Conservation (phyloP, 2,888 invertebrate species). For the Euplagia quadripunctaria region DNA sequence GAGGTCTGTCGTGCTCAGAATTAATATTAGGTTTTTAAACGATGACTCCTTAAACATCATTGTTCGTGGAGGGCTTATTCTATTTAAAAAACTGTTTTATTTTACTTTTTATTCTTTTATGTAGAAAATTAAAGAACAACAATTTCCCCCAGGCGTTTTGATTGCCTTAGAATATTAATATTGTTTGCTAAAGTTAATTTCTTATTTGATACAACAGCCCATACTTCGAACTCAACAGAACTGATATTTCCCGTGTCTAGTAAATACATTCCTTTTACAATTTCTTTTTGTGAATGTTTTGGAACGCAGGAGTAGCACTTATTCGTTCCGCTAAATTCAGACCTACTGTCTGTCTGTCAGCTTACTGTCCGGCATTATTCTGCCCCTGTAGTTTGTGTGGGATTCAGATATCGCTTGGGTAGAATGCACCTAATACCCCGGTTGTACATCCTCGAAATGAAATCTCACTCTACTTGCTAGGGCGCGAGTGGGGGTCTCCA, state of each 20-base stretch:
- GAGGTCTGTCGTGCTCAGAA: slow-evolving; percentile 63
- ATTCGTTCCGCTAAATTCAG: no score
- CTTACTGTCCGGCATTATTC: no score
- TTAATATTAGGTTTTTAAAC: slow-evolving; percentile 60
- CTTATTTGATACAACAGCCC: background rate
- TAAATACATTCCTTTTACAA: background rate
- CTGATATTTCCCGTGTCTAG: no score
- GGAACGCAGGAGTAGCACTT: no score
- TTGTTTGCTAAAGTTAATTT: background rate
- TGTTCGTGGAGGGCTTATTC: slow-evolving; percentile 29
- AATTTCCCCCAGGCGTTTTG: background rate
- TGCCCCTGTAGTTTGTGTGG: no score
- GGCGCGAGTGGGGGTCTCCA: background rate
- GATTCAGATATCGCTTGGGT: background rate
- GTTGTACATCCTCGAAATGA: background rate
- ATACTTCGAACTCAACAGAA: background rate
- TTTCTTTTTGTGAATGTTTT: background rate
- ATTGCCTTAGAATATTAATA: background rate
- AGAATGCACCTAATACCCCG: background rate
- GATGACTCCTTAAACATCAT: slow-evolving; percentile 46
- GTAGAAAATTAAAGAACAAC: slow-evolving; percentile 25
- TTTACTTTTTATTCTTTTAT: slow-evolving; percentile 22
- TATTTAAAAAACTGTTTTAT: slow-evolving; percentile 25
- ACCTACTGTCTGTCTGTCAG: no score
- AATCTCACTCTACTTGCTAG: background rate